Conservation (phyloP, 2,797 vertebrate genomes). For the Spinibarbus caldwelli region DNA sequence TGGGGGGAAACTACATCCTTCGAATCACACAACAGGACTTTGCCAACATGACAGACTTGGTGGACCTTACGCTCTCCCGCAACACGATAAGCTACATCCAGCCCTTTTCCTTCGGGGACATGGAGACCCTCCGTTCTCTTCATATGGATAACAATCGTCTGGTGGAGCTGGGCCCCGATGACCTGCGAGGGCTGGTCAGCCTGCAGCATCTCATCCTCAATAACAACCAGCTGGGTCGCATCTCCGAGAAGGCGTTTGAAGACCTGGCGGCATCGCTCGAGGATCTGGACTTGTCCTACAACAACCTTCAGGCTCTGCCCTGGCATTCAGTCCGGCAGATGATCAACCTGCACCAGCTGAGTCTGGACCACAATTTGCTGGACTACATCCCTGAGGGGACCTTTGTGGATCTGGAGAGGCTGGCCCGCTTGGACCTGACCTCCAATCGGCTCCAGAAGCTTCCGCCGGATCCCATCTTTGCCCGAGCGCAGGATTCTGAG, state of each 20-base stretch:
- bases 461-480: constrained; percentile 91
- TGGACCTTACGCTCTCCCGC: constrained; percentile 92
- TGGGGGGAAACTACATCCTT: constrained; percentile 93
- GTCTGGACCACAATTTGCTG: constrained; percentile 93
- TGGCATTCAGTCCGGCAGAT: constrained; percentile 90
- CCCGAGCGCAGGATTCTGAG: constrained; percentile 83
- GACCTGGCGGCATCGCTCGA: constrained; percentile 88
- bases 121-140: constrained; percentile 93
- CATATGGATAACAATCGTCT: constrained; percentile 93
- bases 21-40: constrained; percentile 91
- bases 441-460: constrained; percentile 93
- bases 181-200: constrained; percentile 88
- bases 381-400: constrained; percentile 93
- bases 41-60: constrained; percentile 94
- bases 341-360: constrained; percentile 94
- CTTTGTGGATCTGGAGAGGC: constrained; percentile 87
- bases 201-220: constrained; percentile 95
- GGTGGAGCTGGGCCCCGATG: constrained; percentile 86
- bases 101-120: constrained; percentile 90
- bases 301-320: constrained; percentile 87
- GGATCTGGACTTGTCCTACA: constrained; percentile 94
- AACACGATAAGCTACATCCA: constrained; percentile 95
- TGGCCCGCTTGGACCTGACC: constrained; percentile 90
- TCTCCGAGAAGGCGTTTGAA: constrained; percentile 91
- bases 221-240: constrained; percentile 93